Base-by-base conservation (phyloP, 2,113 vertebrate genomes). In the Labrus mixtus region DNA sequence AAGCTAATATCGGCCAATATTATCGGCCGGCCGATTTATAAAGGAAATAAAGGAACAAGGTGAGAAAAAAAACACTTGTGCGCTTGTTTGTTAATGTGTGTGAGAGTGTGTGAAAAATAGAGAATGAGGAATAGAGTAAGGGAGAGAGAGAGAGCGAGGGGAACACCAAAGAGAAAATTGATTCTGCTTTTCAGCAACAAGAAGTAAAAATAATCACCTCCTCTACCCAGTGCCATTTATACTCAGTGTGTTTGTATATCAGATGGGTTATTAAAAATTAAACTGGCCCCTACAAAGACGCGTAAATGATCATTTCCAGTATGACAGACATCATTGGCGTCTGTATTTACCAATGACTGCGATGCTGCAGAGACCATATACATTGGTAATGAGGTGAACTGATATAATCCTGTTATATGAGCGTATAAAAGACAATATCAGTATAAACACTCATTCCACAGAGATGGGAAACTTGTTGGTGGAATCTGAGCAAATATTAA, bases 101-200 rank as follows among this genome's bases (percentile, higher is more conserved):
- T 46, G 13, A 15, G 12, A 15, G 46, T 48, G 63, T 9, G 61
- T 43, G 48, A 36, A 10, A 11, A 41, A 41, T 11, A 41, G 11
- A 41, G 43, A 15, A 45, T 1, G 13, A 12, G 29, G 3, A 4
- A 6, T 20, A 15, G 2, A 12, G 29, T 4, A 3, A 6, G 25
- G 3, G 13, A 6, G 33, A 6, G 16, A 0, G 6, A 22, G 53
- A 45, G 54, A 22, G 37, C 20, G 22, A 43, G 64, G 23, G 51
- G 43, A 53, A 17, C 36, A 37, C 19, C 36, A 73, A 1, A 46
- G 12, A 67, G 43, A 43, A 72, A 71, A 79, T 62, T 68, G 64
- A 83, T 64, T 78, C 37, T 60, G 20, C 25, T 63, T 71, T 55
- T 70, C 33, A 74, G 67, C 36, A 68, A 19, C 45, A 69, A 73